Conservation (phyloP, 92 coral and sea anemone species). For the Muricea muricata region DNA sequence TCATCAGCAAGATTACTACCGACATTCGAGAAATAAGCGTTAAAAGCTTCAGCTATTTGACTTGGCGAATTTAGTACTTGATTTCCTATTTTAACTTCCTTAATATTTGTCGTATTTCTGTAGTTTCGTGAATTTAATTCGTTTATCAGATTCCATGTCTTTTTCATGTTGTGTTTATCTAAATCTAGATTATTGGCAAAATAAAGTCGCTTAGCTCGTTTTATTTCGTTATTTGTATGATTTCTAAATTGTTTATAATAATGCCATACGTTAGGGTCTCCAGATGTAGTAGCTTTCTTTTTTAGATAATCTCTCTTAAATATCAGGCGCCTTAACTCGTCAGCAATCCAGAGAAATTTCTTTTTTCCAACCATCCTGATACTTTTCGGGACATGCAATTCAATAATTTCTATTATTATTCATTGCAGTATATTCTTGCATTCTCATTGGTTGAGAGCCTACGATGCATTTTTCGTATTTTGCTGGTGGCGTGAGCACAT, state of each 20-base stretch:
- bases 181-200: not conserved
- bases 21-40: not conserved
- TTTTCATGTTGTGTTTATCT: not conserved
- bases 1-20: not conserved
- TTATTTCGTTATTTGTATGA: conserved; percentile 5
- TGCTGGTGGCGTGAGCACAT: too few species aligned
- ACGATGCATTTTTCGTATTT: too few species aligned
- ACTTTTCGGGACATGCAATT: conserved; percentile 39
- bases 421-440: too few species aligned
- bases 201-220: not conserved
- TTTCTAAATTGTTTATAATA: not conserved
- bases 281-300: conserved; percentile 7
- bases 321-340: conserved; percentile 26
- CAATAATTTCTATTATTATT: too few species aligned
- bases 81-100: not conserved
- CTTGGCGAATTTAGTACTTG: not conserved
- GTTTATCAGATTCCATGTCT: not conserved
- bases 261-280: conserved; percentile 12
- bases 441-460: too few species aligned
- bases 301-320: conserved; percentile 25
- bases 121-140: not conserved
- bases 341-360: conserved; percentile 47
- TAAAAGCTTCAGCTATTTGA: conserved; percentile 14
- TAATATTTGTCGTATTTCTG: not conserved
- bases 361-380: conserved; percentile 10